phyloP scores from a whole-genome alignment of 2,113 vertebrate species.

The Mormoops blainvillei region DNA sequence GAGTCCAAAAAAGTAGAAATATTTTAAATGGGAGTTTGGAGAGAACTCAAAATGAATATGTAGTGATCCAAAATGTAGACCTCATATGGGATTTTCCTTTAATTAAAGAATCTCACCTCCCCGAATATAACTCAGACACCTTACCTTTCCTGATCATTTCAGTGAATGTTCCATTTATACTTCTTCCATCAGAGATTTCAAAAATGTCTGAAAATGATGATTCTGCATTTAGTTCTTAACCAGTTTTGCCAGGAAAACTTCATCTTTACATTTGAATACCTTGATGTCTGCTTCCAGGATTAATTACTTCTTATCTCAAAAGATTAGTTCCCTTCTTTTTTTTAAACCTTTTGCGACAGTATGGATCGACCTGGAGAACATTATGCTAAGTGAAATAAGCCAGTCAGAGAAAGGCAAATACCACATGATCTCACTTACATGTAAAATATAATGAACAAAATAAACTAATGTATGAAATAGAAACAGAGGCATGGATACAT shows the following conservation, averaged over 20 bases:
- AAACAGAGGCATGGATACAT: not conserved
- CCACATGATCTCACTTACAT: not conserved
- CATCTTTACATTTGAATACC: not conserved
- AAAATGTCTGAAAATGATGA: constrained; percentile 10
- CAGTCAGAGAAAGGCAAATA: not conserved
- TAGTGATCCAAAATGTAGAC: not conserved
- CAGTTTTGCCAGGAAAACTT: not conserved
- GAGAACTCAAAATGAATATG: not conserved
- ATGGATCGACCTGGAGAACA: not conserved
- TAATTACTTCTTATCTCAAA: not conserved
- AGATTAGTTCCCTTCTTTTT: not conserved
- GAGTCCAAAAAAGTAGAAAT: not conserved
- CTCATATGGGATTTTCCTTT: not conserved
- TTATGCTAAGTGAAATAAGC: not conserved
- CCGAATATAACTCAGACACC: not conserved
- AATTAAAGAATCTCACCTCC: not conserved
- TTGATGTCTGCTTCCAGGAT: not conserved
- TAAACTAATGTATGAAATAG: not conserved
- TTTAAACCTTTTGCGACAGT: not conserved
- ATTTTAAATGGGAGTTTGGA: constrained; percentile 13
- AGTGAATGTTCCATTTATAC: not conserved
- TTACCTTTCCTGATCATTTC: constrained; percentile 5
- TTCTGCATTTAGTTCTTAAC: not conserved
- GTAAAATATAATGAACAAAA: not conserved
- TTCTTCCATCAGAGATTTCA: not conserved